These are phyloP conservation scores for Danio kyathit DNA, from an alignment of 2,797 vertebrate genomes.

Conservation along the genomic window DNA sequence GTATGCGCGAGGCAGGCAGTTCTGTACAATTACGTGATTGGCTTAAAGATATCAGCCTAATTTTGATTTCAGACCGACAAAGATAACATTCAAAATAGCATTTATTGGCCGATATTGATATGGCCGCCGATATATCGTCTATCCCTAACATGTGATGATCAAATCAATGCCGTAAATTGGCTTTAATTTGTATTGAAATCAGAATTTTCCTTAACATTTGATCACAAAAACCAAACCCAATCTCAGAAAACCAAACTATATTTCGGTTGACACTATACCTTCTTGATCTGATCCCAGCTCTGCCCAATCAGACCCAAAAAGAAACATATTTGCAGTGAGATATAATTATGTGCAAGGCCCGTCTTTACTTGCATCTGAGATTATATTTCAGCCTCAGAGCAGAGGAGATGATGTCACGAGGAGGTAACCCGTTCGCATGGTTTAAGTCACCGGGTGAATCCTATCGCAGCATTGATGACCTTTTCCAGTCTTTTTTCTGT, in stretches of 20 bases:
- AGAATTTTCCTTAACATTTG: not conserved
- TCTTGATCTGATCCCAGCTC: constrained; percentile 20
- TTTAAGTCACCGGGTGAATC: constrained; percentile 45
- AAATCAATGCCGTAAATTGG: not conserved
- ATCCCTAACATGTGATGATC: not conserved
- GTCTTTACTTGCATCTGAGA: constrained; percentile 42
- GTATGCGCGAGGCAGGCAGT: too few relatives aligned
- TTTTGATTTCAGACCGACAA: too few relatives aligned
- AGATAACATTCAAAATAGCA: too few relatives aligned
- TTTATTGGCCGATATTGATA: too few relatives aligned
- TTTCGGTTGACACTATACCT: not conserved
- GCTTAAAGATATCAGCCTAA: too few relatives aligned
- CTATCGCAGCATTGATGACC: constrained; percentile 26
- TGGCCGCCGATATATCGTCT: too few relatives aligned
- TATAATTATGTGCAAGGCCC: constrained; percentile 42
- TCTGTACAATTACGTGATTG: too few relatives aligned
- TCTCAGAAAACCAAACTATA: constrained; percentile 39
- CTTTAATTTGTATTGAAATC: not conserved
- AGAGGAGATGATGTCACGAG: constrained; percentile 54
- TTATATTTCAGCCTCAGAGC: constrained; percentile 54
- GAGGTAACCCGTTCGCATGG: constrained; percentile 37
- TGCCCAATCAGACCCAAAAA: constrained; percentile 41
- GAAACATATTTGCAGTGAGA: constrained; percentile 36
- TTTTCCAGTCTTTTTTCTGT: constrained; percentile 41
- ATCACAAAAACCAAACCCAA: constrained; percentile 43